Evolutionary conservation across 2,113 vertebrate species (phyloP), one percentile per base, ranked within the genome.

Genomic region (Hyla sarda): DNA sequence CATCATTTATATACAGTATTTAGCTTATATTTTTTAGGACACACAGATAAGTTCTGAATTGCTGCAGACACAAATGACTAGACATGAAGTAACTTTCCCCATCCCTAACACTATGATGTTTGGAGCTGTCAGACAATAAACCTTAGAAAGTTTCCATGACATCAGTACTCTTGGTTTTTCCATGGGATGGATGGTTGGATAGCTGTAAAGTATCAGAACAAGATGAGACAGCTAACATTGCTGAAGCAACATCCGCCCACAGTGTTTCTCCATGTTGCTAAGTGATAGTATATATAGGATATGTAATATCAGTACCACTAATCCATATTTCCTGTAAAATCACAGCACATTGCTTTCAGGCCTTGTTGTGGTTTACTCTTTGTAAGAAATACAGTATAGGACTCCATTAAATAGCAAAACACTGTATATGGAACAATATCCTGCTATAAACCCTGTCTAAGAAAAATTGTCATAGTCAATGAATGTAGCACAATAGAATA

Each of bases 211-310:
- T 30, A 78, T 78, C 52, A 58, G 50, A 78, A 78, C 76, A 78
- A 78, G 76, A 78, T 78, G 76, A 54, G 76, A 78, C 76, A 78
- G 19, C 75, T 21, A 37, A 78, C 75, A 56, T 56, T 34, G 28
- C 75, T 78, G 50, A 56, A 23, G 50, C 50, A 17, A 32, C 56
- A 54, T 56, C 76, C 76, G 58, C 76, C 76, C 76, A 56, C 50
- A 17, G 12, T 78, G 76, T 78, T 78, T 78, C 76, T 58, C 50
- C 17, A 9, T 56, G 76, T 78, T 78, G 76, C 76, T 78, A 37
- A 78, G 76, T 37, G 52, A 78, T 58, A 14, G 50, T 58, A n/a
- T 78, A 78, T 78, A 41, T 41, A 41, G 41, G 3, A 41, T 41
- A 41, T 37, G 37, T 30, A 34, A 78, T 54, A 56, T 50, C n/a